Conservation (phyloP, 2,113 vertebrate genomes). For the Phylloscopus trochiloides region DNA sequence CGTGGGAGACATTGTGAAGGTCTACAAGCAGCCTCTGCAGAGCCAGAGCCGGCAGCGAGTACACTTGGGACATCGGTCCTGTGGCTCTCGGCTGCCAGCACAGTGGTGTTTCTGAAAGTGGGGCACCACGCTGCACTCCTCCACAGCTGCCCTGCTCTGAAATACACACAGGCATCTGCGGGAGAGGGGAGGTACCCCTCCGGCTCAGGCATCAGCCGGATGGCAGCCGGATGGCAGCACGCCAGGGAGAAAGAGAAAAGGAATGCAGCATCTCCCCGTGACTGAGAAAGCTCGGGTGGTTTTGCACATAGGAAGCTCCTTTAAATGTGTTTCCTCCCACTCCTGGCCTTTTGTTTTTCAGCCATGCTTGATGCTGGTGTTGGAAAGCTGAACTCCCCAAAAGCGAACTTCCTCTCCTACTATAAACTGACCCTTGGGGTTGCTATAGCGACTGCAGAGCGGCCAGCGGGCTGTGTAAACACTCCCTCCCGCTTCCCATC, state of each 20-base stretch:
- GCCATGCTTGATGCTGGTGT: conserved; percentile 42
- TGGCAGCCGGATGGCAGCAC: neutral
- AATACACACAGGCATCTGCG: accelerated
- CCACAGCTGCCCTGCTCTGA: neutral
- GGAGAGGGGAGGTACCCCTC: neutral
- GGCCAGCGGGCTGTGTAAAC: conserved; percentile 55
- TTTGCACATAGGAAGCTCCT: conserved; percentile 55
- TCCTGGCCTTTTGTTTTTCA: conserved; percentile 67
- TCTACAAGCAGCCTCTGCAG: neutral
- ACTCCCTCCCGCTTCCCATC: conserved; percentile 41
- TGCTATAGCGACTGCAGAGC: conserved; percentile 67
- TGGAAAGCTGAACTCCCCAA: conserved; percentile 65
- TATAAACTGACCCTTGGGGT: conserved; percentile 74
- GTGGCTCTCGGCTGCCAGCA: neutral
- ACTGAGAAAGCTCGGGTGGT: neutral
- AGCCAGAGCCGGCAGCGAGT: accelerated
- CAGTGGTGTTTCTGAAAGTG: neutral
- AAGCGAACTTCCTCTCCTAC: conserved; percentile 73
- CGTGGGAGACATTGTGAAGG: neutral
- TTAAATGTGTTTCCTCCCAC: conserved; percentile 68
- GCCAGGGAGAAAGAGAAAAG: neutral
- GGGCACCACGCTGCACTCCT: accelerated
- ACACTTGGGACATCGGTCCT: accelerated
- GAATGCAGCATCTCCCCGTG: neutral
- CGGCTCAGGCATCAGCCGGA: neutral